A percentile compares a stretch with the other conserved stretches of the same genome.
phyloP scores from a whole-genome alignment of 2,797 vertebrate species.

The Cuniculus paca region DNA sequence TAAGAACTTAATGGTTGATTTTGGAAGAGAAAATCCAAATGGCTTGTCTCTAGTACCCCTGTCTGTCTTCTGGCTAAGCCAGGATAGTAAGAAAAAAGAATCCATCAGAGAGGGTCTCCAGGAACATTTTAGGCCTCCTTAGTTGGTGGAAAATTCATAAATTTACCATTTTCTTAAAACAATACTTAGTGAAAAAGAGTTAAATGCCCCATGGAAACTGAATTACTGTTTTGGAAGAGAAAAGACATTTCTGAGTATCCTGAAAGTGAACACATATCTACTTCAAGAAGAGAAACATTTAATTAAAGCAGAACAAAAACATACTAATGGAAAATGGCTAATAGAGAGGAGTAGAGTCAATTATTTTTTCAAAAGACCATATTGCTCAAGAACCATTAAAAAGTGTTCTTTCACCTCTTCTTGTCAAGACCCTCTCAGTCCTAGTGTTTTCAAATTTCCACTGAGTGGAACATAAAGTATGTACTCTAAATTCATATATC shows the following conservation, averaged over 20 bases:
- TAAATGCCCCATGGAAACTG: neutral
- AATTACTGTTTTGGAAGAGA: neutral
- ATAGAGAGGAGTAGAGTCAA: neutral
- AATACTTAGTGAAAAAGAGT: neutral
- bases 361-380: neutral
- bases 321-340: neutral
- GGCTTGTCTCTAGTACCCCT: neutral
- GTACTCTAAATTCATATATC: neutral
- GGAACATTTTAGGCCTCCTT: neutral
- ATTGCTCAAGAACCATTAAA: neutral
- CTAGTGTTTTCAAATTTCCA: slow-evolving; percentile 34
- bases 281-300: neutral
- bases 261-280: neutral
- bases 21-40: neutral
- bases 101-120: neutral
- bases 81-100: neutral
- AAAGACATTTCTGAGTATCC: neutral
- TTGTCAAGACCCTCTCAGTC: neutral
- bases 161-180: neutral
- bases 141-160: neutral
- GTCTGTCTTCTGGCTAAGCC: neutral
- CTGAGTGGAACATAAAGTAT: neutral
- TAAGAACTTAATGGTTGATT: neutral
- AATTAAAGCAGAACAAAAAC: slow-evolving; percentile 51
- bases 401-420: slow-evolving; percentile 26